A percentile compares a stretch with the other conserved stretches of the same genome.
phyloP scores from a whole-genome alignment of 30 jellyfish, hydroid and myxozoan genomes.

The Pelagia noctiluca region DNA sequence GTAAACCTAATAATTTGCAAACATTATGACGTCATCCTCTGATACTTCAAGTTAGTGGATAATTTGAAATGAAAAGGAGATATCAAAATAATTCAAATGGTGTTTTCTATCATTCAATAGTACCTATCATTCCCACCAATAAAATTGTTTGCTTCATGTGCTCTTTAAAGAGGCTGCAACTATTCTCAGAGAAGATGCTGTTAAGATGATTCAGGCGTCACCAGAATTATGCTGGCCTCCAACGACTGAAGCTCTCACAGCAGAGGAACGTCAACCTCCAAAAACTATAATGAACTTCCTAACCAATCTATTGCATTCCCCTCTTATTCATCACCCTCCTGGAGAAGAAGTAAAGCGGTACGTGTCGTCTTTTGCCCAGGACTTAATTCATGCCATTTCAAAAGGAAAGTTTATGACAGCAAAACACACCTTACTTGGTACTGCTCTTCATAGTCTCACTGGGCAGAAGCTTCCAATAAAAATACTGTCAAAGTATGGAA shows the following conservation, averaged over 20 bases:
- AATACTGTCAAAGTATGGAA: constrained; percentile 20
- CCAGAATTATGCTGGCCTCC: constrained; percentile 35
- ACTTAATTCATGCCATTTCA: constrained; percentile 40
- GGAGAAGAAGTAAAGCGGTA: constrained; percentile 15
- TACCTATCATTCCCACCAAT: too few species aligned
- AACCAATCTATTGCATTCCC: constrained; percentile 12
- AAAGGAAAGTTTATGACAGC: constrained; percentile 38
- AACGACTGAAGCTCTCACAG: constrained; percentile 20
- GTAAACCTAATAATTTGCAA: too few species aligned
- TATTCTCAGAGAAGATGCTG: constrained; percentile 18
- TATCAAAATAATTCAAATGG: too few species aligned
- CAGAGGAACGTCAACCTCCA: constrained; percentile 29
- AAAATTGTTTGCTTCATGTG: too few species aligned
- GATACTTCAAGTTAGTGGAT: too few species aligned
- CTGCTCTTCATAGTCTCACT: constrained; percentile 39
- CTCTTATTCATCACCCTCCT: constrained; percentile 23
- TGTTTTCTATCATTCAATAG: too few species aligned
- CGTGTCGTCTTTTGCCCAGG: constrained; percentile 20
- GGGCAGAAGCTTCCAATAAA: constrained; percentile 39
- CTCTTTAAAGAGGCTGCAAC: constrained; percentile 33
- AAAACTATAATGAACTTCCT: constrained; percentile 7
- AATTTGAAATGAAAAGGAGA: too few species aligned
- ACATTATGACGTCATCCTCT: too few species aligned
- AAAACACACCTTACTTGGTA: constrained; percentile 33
- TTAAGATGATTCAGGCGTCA: constrained; percentile 21